Conservation (phyloP, 2,797 vertebrate species). For the Hoplostethus mediterraneus region DNA sequence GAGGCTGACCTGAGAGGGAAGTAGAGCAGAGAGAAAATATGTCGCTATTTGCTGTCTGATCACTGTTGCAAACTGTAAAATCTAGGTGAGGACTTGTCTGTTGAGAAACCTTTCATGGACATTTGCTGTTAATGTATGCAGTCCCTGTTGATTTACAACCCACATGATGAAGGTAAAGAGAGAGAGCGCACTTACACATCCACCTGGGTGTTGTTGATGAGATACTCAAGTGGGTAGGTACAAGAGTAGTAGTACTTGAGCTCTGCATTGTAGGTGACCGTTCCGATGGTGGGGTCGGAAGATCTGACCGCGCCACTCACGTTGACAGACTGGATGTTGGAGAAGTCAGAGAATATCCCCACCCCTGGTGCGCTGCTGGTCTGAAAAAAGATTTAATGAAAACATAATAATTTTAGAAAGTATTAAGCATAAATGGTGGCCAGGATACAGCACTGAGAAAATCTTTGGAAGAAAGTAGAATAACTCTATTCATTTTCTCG, state of each 20-base stretch:
- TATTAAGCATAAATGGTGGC: conserved; percentile 44
- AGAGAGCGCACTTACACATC: conserved; percentile 75
- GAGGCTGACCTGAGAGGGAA: conserved; percentile 72
- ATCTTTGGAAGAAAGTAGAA: conserved; percentile 30
- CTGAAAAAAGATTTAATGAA: conserved; percentile 63
- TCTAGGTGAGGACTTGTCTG: too few relatives aligned
- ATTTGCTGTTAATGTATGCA: neutral
- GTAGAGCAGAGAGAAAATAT: conserved; percentile 1
- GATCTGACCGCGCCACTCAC: conserved; percentile 79
- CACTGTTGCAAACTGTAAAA: too few relatives aligned
- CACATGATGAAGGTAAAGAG: neutral
- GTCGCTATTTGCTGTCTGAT: too few relatives aligned
- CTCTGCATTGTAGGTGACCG: conserved; percentile 81
- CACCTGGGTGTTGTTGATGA: conserved; percentile 83
- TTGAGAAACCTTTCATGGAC: too few relatives aligned
- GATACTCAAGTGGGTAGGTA: conserved; percentile 82
- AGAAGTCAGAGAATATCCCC: conserved; percentile 81
- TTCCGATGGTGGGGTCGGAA: conserved; percentile 74
- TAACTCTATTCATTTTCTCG: neutral
- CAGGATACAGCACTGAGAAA: conserved; percentile 32
- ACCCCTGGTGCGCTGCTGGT: conserved; percentile 70
- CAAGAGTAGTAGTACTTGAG: conserved; percentile 85
- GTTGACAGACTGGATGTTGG: conserved; percentile 80
- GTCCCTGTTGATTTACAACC: neutral
- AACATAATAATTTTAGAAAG: conserved; percentile 38